These are phyloP conservation scores for Drosophila busckii DNA, from an alignment of 1,140 invertebrate genomes.

Conservation along the genomic window DNA sequence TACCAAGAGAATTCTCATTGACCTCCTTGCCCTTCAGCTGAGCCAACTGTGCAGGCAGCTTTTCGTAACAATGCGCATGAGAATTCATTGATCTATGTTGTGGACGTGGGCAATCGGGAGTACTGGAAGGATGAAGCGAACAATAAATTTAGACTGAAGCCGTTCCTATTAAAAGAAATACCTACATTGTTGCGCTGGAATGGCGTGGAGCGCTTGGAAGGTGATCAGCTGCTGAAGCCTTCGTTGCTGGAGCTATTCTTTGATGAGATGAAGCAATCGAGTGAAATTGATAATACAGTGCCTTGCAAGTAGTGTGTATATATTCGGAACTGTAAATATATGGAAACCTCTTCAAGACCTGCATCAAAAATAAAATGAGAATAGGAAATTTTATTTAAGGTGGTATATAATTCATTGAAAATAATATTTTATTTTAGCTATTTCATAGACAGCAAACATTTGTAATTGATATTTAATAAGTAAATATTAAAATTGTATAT, in stretches of 20 bases:
- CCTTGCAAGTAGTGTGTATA: constrained; percentile 16
- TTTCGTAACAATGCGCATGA: constrained; percentile 29
- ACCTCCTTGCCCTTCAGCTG: constrained; percentile 12
- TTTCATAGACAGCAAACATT: too few species aligned
- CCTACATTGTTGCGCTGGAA: constrained; percentile 48
- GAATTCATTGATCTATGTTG: constrained; percentile 36
- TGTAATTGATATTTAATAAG: too few species aligned
- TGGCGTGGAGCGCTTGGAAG: constrained; percentile 42
- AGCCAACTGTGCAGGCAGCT: constrained; percentile 35
- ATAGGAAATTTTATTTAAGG: too few species aligned
- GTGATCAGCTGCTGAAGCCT: constrained; percentile 37
- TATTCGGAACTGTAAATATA: too few species aligned
- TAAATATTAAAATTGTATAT: too few species aligned
- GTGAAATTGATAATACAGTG: not conserved
- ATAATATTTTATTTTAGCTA: too few species aligned
- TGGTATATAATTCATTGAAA: too few species aligned
- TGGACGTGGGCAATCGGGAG: constrained; percentile 52
- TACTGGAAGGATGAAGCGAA: constrained; percentile 27
- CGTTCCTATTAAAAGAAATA: constrained; percentile 18
- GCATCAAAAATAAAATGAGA: too few species aligned
- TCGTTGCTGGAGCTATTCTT: constrained; percentile 48
- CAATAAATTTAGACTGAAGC: constrained; percentile 38
- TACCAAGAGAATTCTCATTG: not conserved
- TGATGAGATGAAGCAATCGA: constrained; percentile 28
- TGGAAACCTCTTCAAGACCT: too few species aligned